These are phyloP conservation scores for Neodiprion pinetum DNA, from an alignment of 1,140 invertebrate species.

Conservation along the genomic window DNA sequence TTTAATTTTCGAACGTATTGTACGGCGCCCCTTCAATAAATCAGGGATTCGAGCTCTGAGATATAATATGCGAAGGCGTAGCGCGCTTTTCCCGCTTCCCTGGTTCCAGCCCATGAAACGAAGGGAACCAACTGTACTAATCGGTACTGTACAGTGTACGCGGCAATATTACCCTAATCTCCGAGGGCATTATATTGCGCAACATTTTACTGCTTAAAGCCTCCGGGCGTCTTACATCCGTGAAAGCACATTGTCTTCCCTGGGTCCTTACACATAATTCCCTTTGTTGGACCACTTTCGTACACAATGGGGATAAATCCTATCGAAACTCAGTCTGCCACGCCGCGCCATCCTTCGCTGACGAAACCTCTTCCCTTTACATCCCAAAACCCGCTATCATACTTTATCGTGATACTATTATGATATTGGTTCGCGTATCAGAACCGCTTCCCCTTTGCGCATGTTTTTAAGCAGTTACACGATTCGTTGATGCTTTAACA, in stretches of 20 bases:
- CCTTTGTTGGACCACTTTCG: constrained; percentile 4
- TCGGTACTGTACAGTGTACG: constrained; percentile 11
- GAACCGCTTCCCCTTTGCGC: too few relatives aligned
- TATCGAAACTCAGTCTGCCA: background rate
- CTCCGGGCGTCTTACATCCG: background rate
- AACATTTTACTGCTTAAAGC: background rate
- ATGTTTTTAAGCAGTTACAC: too few relatives aligned
- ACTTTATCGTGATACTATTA: too few relatives aligned
- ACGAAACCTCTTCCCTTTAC: background rate
- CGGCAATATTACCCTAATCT: constrained; percentile 15
- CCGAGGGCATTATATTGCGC: constrained; percentile 8
- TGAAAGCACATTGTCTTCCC: constrained; percentile 11
- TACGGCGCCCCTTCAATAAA: background rate
- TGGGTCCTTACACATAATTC: constrained; percentile 8
- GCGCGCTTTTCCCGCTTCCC: background rate
- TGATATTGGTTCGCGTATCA: too few relatives aligned
- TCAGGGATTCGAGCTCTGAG: background rate
- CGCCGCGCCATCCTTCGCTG: background rate
- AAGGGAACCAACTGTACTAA: constrained; percentile 3
- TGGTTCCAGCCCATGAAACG: background rate
- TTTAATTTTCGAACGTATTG: background rate
- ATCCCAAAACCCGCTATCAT: background rate
- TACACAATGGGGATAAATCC: constrained; percentile 13
- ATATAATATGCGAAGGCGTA: background rate
- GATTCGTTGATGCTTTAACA: too few relatives aligned